Percentiles rank a stretch among this genome's conserved stretches.
Evolutionary conservation across 2,888 invertebrate species (phyloP).

Genomic region (Drosophila sordidapex): DNA sequence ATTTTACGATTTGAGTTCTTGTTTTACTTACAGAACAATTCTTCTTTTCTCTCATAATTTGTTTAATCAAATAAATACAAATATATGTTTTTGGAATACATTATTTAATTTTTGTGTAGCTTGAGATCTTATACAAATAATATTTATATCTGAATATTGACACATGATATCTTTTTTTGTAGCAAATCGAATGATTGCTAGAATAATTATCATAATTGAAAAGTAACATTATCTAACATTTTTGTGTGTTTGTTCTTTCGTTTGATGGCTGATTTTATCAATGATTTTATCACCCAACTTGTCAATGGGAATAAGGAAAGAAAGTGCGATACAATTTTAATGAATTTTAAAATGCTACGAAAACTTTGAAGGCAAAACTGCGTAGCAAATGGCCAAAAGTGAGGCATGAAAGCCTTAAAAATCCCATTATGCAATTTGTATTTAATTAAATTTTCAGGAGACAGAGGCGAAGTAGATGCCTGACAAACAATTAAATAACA

Average conservation of each 20-base stretch:
- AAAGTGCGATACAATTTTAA: constrained; percentile 58
- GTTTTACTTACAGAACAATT: neutral
- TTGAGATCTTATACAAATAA: neutral
- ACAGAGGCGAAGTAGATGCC: constrained; percentile 11
- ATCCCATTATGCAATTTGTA: constrained; percentile 56
- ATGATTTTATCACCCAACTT: constrained; percentile 27
- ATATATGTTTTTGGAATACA: neutral
- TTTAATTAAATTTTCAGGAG: constrained; percentile 67
- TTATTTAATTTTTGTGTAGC: neutral
- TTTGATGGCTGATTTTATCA: constrained; percentile 22
- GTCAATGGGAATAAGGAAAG: constrained; percentile 37
- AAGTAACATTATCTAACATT: constrained; percentile 15
- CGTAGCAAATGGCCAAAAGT: neutral
- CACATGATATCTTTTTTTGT: constrained; percentile 5
- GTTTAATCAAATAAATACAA: neutral
- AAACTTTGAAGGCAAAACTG: constrained; percentile 2
- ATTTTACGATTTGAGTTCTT: neutral
- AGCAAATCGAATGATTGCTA: constrained; percentile 5
- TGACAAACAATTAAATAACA: constrained; percentile 72
- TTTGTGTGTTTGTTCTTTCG: neutral
- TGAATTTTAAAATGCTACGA: constrained; percentile 32
- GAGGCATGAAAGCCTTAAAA: constrained; percentile 7
- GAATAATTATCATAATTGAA: constrained; percentile 28
- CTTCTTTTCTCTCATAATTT: neutral
- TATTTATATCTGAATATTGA: neutral